Evolutionary conservation across 1,140 invertebrate genomes (phyloP).

Genomic region (Lepidotrigona ventralis): DNA sequence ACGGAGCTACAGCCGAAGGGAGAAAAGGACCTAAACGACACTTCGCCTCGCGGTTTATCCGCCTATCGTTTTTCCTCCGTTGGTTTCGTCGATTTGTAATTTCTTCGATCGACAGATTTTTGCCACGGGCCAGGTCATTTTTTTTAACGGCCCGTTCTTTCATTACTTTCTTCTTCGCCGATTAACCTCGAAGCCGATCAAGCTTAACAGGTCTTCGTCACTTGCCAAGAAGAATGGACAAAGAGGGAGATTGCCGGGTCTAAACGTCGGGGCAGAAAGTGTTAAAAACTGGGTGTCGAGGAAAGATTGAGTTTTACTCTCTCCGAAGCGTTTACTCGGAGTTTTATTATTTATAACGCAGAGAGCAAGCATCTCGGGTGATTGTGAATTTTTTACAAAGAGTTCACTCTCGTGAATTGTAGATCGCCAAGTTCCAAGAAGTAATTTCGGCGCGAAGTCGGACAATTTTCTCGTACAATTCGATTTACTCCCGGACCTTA

Average conservation of each 20-base stretch:
- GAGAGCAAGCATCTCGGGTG: constrained; percentile 32
- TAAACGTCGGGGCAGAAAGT: constrained; percentile 37
- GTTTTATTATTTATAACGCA: constrained; percentile 60
- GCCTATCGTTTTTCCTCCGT: constrained; percentile 11
- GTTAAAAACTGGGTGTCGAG: constrained; percentile 5
- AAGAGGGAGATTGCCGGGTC: constrained; percentile 30
- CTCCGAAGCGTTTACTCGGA: constrained; percentile 20
- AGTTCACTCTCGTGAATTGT: constrained; percentile 53
- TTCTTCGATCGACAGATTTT: background rate
- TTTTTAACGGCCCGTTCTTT: background rate
- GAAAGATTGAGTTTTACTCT: constrained; percentile 23
- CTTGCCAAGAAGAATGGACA: background rate
- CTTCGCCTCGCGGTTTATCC: constrained; percentile 6
- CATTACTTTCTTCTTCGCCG: background rate
- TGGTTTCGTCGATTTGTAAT: background rate
- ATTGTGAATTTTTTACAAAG: constrained; percentile 57
- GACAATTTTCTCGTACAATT: constrained; percentile 45
- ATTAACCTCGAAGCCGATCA: too few relatives aligned
- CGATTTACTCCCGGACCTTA: constrained; percentile 1
- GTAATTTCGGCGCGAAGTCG: constrained; percentile 47
- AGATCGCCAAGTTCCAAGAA: constrained; percentile 58
- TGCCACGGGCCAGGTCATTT: background rate
- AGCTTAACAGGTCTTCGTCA: background rate
- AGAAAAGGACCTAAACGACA: constrained; percentile 29
- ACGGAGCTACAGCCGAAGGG: constrained; percentile 34